Conservation (phyloP, 2,113 vertebrate species). For the Strix aluco region DNA sequence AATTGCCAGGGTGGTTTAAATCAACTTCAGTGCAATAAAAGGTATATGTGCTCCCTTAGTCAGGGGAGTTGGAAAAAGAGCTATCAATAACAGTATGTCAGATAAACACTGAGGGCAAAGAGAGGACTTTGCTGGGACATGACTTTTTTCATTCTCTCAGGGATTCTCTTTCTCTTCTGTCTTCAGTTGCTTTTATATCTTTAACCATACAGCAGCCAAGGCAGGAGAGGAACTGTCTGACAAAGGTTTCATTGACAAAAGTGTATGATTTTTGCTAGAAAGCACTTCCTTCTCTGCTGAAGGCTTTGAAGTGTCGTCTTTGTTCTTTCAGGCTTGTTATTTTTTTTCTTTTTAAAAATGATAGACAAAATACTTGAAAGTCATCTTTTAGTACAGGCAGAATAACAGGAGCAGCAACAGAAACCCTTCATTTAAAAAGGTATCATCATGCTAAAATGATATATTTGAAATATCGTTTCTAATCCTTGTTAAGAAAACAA, state of each 20-base stretch:
- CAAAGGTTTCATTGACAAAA: conserved; percentile 77
- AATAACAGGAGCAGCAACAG: conserved; percentile 23
- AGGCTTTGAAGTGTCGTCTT: conserved; percentile 77
- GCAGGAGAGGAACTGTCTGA: conserved; percentile 56
- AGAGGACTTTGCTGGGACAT: conserved; percentile 56
- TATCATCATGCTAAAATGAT: neutral
- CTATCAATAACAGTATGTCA: neutral
- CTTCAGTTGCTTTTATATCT: conserved; percentile 55
- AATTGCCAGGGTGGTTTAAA: neutral
- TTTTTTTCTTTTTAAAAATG: conserved; percentile 27
- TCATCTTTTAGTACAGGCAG: conserved; percentile 16
- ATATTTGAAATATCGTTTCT: conserved; percentile 20
- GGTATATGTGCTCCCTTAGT: neutral
- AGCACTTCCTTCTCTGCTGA: conserved; percentile 71
- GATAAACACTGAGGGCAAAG: conserved; percentile 36
- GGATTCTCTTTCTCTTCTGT: conserved; percentile 60
- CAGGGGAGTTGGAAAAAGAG: conserved; percentile 44
- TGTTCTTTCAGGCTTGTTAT: conserved; percentile 70
- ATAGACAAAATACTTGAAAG: conserved; percentile 32
- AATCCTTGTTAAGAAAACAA: conserved; percentile 7
- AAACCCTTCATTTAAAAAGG: conserved; percentile 35
- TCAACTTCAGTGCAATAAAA: neutral
- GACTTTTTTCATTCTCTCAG: conserved; percentile 35
- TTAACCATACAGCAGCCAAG: conserved; percentile 56
- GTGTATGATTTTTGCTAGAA: conserved; percentile 73